phyloP scores from a whole-genome alignment of 2,888 invertebrate species.

The Yponomeuta malinellus region DNA sequence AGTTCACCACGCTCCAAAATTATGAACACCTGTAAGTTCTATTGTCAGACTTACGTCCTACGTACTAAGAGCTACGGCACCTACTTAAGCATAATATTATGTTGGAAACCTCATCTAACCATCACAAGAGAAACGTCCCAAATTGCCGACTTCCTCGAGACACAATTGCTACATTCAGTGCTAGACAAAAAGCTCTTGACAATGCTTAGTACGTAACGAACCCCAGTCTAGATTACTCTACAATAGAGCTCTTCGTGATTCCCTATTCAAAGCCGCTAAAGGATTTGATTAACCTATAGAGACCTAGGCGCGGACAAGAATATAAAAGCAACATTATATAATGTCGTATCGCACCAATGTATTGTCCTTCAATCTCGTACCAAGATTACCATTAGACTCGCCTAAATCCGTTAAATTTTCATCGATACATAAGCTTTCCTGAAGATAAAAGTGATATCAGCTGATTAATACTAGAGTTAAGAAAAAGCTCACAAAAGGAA shows the following conservation, averaged over 20 bases:
- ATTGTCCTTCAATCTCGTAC: no score
- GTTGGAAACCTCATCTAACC: neutral
- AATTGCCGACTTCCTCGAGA: constrained; percentile 59
- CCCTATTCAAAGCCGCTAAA: constrained; percentile 21
- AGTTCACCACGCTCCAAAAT: neutral
- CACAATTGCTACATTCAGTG: constrained; percentile 56
- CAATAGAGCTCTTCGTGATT: constrained; percentile 29
- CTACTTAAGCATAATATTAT: no score
- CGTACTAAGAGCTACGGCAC: neutral
- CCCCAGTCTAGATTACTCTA: constrained; percentile 37
- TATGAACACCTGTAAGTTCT: no score
- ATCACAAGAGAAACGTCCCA: constrained; percentile 20
- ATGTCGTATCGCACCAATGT: no score
- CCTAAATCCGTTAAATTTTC: no score
- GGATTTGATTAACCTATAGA: constrained; percentile 16
- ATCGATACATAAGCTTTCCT: no score
- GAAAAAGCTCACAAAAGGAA: constrained; percentile 14
- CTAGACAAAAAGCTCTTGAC: constrained; percentile 57
- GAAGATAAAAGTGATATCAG: no score
- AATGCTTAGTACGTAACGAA: constrained; percentile 44
- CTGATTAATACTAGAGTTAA: no score
- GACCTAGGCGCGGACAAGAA: neutral
- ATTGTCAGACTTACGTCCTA: neutral
- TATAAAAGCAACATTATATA: neutral
- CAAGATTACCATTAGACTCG: no score